Base-by-base conservation (phyloP, 2,797 vertebrate genomes). In the Ataeniobius toweri region DNA sequence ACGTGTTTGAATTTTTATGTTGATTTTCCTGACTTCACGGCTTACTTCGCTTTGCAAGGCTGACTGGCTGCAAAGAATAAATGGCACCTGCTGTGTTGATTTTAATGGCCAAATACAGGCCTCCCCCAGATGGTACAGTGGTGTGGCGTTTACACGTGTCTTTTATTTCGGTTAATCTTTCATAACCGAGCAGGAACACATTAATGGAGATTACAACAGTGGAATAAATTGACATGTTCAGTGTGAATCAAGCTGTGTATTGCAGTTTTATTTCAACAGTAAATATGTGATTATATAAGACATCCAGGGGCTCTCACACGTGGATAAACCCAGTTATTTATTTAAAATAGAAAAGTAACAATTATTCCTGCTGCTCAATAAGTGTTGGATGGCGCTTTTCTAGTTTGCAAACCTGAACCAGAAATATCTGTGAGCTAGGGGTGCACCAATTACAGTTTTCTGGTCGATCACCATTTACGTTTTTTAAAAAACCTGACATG, bases 1-100 rank as follows among this genome's bases (percentile, higher is more conserved):
- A 74, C 51, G 36, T 61, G 78, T 48, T 71, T 61, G 31, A 72
- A 26, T 28, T 9, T 56, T 24, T n/a, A 44, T 70, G 41, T 31
- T 73, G 75, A 70, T 51, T 36, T 55, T 51, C 50, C 14, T 10
- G 18, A 67, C 16, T 28, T 76, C 36, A n/a, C 44, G 14, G 39
- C 55, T 73, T 41, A 31, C 10, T 80, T 12, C 26, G 3, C 69
- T 78, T 72, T 78, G 14, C 46, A 28, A 73, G 51, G 9, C 46
- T 58, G 26, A 44, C 41, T 39, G 69, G 31, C 70, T 68, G 31
- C 36, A 41, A 82, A 8, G 74, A 61, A 68, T 77, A 61, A 73
- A 61, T 58, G 76, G 14, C 67, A 74, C 69, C 16, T 77, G 77
- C 72, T 81, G 80, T 77, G 75, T 77, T 80, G 28, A 74, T 69